phyloP scores from a whole-genome alignment of 2,113 vertebrate genomes.

The Anarhynchus alexandrinus region DNA sequence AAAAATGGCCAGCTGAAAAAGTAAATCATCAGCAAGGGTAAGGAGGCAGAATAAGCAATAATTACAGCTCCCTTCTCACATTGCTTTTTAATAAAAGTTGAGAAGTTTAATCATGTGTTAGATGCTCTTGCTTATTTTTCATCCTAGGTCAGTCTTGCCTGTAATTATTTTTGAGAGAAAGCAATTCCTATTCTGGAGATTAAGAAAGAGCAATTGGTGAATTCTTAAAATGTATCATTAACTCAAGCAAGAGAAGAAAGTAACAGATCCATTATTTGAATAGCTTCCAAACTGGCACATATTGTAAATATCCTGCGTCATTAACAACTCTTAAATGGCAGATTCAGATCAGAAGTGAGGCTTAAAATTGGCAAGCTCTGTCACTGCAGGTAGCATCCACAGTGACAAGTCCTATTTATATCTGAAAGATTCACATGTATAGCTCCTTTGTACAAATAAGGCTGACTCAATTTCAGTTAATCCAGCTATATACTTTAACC shows the following conservation, averaged over 20 bases:
- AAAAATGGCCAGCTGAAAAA: background rate
- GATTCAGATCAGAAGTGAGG: background rate
- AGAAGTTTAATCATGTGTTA: background rate
- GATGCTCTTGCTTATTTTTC: background rate
- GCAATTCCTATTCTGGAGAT: constrained; percentile 1
- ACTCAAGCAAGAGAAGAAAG: background rate
- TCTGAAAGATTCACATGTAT: background rate
- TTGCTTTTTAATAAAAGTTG: background rate
- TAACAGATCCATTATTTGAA: background rate
- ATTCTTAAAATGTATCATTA: constrained; percentile 8
- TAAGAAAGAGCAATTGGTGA: background rate
- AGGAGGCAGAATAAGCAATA: background rate
- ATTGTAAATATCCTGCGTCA: background rate
- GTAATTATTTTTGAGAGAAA: constrained; percentile 48
- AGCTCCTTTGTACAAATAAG: background rate
- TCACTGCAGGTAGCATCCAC: background rate
- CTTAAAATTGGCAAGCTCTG: background rate
- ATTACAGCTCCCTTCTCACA: background rate
- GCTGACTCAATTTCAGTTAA: background rate
- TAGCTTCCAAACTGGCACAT: background rate
- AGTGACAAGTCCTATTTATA: background rate
- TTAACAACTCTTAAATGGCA: background rate
- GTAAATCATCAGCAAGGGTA: background rate
- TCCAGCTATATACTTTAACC: background rate
- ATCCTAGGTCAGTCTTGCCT: constrained; percentile 8